A percentile compares a stretch with the other conserved stretches of the same genome.
Conservation (phyloP, 2,888 invertebrate genomes). For the Cetonia aurata region DNA sequence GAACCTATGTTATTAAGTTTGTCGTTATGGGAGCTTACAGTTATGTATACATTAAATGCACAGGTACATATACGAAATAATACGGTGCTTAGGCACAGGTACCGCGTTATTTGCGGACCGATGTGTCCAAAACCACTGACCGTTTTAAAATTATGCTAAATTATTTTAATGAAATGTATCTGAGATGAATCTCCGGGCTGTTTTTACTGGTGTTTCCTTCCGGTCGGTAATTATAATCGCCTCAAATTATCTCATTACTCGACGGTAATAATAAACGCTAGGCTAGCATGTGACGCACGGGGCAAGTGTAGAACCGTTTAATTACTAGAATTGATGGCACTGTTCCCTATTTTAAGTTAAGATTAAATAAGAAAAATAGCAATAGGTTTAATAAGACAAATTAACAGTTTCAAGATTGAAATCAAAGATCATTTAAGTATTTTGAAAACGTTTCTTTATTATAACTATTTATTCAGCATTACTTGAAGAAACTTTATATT, state of each 20-base stretch:
- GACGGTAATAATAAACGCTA: slow-evolving; percentile 61
- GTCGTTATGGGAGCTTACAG: neutral
- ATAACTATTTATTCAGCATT: no score
- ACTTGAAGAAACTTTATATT: no score
- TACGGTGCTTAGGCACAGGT: neutral
- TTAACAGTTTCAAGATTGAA: no score
- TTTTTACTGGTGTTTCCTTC: slow-evolving; percentile 68
- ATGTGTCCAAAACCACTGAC: slow-evolving; percentile 55
- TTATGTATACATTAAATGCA: slow-evolving; percentile 3
- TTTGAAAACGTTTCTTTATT: no score
- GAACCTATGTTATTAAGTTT: slow-evolving; percentile 9
- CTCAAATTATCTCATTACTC: slow-evolving; percentile 66
- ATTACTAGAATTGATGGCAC: slow-evolving; percentile 19
- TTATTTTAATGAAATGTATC: slow-evolving; percentile 68
- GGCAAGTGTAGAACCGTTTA: slow-evolving; percentile 29
- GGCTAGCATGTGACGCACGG: slow-evolving; percentile 53
- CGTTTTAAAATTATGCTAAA: slow-evolving; percentile 66
- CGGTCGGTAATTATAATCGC: slow-evolving; percentile 66
- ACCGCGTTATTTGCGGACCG: slow-evolving; percentile 23
- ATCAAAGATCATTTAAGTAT: no score
- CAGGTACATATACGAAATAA: neutral
- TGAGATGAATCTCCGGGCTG: slow-evolving; percentile 66
- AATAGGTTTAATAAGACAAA: no score
- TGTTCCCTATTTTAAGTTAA: neutral
- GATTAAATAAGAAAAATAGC: neutral